Base-by-base conservation (phyloP, 2,888 invertebrate species). In the Melanostoma scalare region DNA sequence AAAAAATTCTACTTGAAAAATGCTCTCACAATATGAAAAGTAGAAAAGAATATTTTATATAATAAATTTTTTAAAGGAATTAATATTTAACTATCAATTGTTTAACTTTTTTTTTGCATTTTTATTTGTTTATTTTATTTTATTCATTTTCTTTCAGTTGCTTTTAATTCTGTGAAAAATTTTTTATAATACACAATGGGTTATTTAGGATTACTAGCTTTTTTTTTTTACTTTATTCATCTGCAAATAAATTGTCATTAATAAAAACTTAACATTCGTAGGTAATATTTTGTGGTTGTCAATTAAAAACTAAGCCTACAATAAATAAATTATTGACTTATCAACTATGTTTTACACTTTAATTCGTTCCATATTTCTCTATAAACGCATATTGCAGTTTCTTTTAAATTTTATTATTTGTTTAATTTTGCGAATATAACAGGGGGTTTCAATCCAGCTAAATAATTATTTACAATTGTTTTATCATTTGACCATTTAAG, bases 131-230 rank as follows among this genome's bases (percentile, higher is more conserved):
- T 73, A 68, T 53, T 74, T 72, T 77, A 72, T 82, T 85, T 86
- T 86, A 86, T 72, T 80, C 86, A 86, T 86, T 87, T 42, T 73
- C 85, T 86, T 86, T 82, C 69, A 63, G 80, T 85, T 68, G 67
- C 74, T 53, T 31, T 50, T 63, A 44, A 68, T 77, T 74, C 76
- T 85, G 63, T 50, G 67, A 58, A 85, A 71, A 78, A 84, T 71
- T 56, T 20, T 61, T 67, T 73, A 52, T 86, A 86, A 72, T 79
- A 84, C 79, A 85, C 77, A 69, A 75, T 55, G 68, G 53, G 38
- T 52, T 72, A 77, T 46, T 78, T 9, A 72, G 53, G 20, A 72
- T 72, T 31, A 78, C 9, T 52, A 35, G 20, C 20, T 20, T 20
- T 20, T 50, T 20, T 20, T 50, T 38, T 55, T 53, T 3, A 38